Percentiles rank a stretch among this genome's conserved stretches.
Evolutionary conservation across 2,113 vertebrate species (phyloP).

Genomic region (Pseudorhombus dupliciocellatus): DNA sequence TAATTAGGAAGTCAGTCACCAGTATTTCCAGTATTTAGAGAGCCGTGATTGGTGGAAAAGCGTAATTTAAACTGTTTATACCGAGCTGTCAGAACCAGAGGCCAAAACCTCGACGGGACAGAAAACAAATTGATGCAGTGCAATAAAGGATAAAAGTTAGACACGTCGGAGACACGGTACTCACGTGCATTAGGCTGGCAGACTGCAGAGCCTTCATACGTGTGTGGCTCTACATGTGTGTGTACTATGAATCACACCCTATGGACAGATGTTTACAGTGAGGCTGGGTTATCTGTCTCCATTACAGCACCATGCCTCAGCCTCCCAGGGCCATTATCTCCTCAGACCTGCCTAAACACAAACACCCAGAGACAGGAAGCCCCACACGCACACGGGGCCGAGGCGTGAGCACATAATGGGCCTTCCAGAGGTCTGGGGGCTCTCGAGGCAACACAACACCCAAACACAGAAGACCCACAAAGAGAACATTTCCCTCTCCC

Average conservation of each 20-base stretch:
- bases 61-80: slow-evolving; percentile 41
- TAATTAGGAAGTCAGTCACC: slow-evolving; percentile 10
- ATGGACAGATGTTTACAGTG: slow-evolving; percentile 85
- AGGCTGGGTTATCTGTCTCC: slow-evolving; percentile 81
- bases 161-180: slow-evolving; percentile 34
- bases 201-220: slow-evolving; percentile 75
- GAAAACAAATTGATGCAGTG: not conserved
- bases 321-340: slow-evolving; percentile 81
- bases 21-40: slow-evolving; percentile 9
- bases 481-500: slow-evolving; percentile 10
- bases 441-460: slow-evolving; percentile 50
- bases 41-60: slow-evolving; percentile 33
- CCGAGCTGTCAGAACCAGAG: slow-evolving; percentile 34
- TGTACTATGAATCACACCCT: slow-evolving; percentile 85
- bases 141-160: slow-evolving; percentile 56
- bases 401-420: slow-evolving; percentile 54
- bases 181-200: slow-evolving; percentile 37
- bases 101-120: not conserved
- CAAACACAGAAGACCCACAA: slow-evolving; percentile 48
- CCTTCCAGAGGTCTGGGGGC: slow-evolving; percentile 32
- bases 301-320: slow-evolving; percentile 73
- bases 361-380: slow-evolving; percentile 71
- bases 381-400: slow-evolving; percentile 46
- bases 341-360: slow-evolving; percentile 80
- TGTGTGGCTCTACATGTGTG: slow-evolving; percentile 48